Conservation (phyloP, 2,113 vertebrate species). For the Cettia cetti region DNA sequence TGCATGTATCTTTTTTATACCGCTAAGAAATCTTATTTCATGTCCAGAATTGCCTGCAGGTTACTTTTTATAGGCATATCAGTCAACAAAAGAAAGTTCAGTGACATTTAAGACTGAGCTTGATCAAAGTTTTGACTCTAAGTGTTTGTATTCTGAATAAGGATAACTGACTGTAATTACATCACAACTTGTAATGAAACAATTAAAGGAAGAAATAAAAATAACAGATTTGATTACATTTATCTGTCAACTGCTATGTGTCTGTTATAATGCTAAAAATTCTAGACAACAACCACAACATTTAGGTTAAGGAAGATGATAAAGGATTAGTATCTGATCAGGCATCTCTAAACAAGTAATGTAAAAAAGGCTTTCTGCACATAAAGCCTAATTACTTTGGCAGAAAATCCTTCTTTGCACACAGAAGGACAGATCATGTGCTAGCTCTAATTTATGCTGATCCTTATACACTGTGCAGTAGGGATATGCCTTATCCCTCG, state of each 20-base stretch:
- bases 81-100: not conserved
- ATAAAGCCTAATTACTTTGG: conserved; percentile 40
- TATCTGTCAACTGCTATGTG: not conserved
- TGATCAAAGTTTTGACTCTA: not conserved
- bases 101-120: not conserved
- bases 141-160: not conserved
- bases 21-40: not conserved
- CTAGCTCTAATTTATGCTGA: conserved; percentile 60
- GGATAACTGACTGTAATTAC: not conserved
- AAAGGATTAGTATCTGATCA: conserved; percentile 28
- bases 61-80: not conserved
- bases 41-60: not conserved
- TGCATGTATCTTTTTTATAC: not conserved
- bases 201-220: not conserved
- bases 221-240: not conserved
- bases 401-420: conserved; percentile 32
- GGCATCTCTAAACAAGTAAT: not conserved
- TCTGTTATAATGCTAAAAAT: not conserved
- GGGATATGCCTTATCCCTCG: conserved; percentile 39
- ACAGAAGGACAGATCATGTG: conserved; percentile 32
- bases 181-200: not conserved
- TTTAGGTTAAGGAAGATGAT: conserved; percentile 23
- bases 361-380: conserved; percentile 12
- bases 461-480: conserved; percentile 36
- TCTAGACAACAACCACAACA: not conserved